Percentiles rank a stretch among this genome's conserved stretches.
Conservation (phyloP, 2,797 vertebrate genomes). For the Parauchenoglanis punctatus region DNA sequence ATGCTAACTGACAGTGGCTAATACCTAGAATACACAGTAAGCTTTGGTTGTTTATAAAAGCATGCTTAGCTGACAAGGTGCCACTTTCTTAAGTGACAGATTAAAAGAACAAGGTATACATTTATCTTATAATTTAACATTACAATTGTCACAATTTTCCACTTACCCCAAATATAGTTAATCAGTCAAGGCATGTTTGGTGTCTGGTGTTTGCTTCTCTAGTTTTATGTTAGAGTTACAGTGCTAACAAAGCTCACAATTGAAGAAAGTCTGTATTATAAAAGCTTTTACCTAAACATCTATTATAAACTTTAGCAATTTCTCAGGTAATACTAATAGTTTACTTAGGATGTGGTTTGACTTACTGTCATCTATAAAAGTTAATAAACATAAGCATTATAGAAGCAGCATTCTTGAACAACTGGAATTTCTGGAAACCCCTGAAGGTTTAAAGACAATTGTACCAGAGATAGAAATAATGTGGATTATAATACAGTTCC, state of each 20-base stretch:
- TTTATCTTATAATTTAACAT: not conserved
- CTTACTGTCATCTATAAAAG: not conserved
- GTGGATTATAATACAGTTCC: not conserved
- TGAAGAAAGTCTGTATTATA: not conserved
- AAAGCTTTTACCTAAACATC: not conserved
- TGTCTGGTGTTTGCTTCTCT: not conserved
- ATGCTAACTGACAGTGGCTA: not conserved
- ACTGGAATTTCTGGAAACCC: not conserved
- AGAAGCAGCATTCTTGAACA: not conserved
- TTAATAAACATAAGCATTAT: not conserved
- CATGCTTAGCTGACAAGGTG: constrained; percentile 23
- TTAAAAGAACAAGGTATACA: no score
- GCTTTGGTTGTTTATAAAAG: not conserved
- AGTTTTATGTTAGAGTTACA: not conserved
- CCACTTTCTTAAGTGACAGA: constrained; percentile 22
- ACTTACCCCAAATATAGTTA: not conserved
- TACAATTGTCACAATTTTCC: not conserved
- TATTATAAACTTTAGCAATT: not conserved
- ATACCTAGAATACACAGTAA: not conserved
- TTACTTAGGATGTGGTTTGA: not conserved
- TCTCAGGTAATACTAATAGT: not conserved
- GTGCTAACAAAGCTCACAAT: not conserved
- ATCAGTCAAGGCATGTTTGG: not conserved
- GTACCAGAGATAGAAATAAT: not conserved
- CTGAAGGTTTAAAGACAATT: not conserved